Conservation (phyloP, 2,113 vertebrate genomes). For the Podarcis muralis region DNA sequence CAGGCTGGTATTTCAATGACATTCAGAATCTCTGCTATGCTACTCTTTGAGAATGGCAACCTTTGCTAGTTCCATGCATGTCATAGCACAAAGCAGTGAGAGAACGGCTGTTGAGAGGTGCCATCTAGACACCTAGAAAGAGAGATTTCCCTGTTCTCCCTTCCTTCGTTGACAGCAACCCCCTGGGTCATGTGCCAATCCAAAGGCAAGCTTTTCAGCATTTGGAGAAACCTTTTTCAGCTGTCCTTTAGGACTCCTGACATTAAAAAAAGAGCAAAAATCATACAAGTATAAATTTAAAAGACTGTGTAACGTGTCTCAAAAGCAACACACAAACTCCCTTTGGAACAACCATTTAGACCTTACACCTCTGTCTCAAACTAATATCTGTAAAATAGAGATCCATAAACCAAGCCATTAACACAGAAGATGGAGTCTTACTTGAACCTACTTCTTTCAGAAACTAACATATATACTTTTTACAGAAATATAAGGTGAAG, state of each 20-base stretch:
- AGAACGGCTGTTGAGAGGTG: neutral
- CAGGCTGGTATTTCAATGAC: neutral
- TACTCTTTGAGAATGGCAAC: neutral
- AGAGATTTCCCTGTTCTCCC: constrained; percentile 1
- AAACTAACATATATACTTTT: no score
- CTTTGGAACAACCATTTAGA: no score
- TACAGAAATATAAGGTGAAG: no score
- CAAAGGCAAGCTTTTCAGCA: constrained; percentile 19
- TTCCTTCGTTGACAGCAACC: constrained; percentile 18
- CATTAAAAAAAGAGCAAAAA: neutral
- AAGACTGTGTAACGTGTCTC: no score
- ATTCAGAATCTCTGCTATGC: neutral
- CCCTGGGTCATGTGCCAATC: accelerated
- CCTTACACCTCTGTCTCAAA: no score
- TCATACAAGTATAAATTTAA: no score
- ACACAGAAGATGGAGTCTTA: no score
- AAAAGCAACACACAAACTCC: no score
- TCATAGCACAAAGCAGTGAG: neutral
- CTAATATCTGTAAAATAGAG: no score
- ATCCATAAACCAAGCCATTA: no score
- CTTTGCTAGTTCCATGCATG: neutral
- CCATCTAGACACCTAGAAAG: neutral
- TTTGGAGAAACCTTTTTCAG: constrained; percentile 37
- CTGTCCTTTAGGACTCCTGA: constrained; percentile 36
- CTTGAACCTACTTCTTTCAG: no score